Conservation (phyloP, 2,888 invertebrate species). For the Oscheius myriophilus region DNA sequence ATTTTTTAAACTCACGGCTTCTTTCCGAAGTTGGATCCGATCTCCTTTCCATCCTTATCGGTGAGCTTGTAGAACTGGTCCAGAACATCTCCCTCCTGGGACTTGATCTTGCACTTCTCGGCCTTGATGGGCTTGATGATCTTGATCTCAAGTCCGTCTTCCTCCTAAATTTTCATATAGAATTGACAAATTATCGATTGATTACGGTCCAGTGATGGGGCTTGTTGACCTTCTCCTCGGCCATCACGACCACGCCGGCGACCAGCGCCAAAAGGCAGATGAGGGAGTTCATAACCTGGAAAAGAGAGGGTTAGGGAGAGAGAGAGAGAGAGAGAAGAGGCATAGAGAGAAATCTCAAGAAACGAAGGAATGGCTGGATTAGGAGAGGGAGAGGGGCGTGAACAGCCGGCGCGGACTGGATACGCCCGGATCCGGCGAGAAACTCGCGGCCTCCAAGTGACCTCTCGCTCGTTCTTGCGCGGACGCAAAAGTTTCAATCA, state of each 20-base stretch:
- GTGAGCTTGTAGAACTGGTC: slow-evolving; percentile 68
- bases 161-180: slow-evolving; percentile 38
- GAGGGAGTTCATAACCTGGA: slow-evolving; percentile 30
- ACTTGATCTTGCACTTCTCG: slow-evolving; percentile 68
- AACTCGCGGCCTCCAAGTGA: too few relatives aligned
- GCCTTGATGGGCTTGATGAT: slow-evolving; percentile 66
- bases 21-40: slow-evolving; percentile 69
- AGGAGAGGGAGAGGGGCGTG: neutral
- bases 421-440: too few relatives aligned
- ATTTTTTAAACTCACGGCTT: slow-evolving; percentile 64
- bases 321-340: neutral
- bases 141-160: slow-evolving; percentile 67
- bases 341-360: neutral
- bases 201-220: slow-evolving; percentile 24
- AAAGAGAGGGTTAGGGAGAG: slow-evolving; percentile 1
- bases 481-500: too few relatives aligned
- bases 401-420: neutral
- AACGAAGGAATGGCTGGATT: neutral
- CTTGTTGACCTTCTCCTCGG: slow-evolving; percentile 56
- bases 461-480: too few relatives aligned
- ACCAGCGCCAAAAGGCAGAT: slow-evolving; percentile 26
- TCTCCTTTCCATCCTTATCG: slow-evolving; percentile 69
- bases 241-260: slow-evolving; percentile 14
- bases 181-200: neutral
- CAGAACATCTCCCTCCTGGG: slow-evolving; percentile 57